Evolutionary conservation across 2,888 invertebrate species (phyloP), one percentile per base, ranked within the genome.

Genomic region (Tuta absoluta): DNA sequence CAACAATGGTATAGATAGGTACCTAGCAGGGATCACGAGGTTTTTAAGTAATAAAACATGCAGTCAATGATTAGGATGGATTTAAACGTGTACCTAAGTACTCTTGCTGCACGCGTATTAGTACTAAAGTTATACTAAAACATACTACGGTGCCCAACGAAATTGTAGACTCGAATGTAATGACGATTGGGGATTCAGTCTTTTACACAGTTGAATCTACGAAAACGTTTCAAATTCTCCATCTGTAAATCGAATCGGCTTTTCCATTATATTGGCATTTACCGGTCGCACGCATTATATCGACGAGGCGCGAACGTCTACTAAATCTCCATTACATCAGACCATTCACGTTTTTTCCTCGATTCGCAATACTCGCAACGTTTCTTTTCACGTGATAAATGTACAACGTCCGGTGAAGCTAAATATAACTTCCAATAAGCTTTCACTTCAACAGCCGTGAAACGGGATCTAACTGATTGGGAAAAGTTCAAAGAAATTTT

Each of bases 361-460:
- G 37, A 19, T 49, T 33, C 62, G 38, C 63, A 53, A 63, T 66
- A 38, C 51, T 51, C 56, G 21, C 62, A 58, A 64, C 66, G 57
- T 63, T 63, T 58, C 63, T 62, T 62, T 66, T 64, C 62, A 64
- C 37, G 66, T 66, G 66, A 66, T 66, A 66, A 66, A 66, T 66
- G 66, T 64, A 24, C 33, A 56, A 24, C 56, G 66, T 63, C 51
- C 62, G 56, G 63, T 21, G 57, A 41, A 61, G 24, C 61, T 63
- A 58, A 62, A 61, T 62, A 62, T 63, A 62, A 61, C 61, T 63
- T 48, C 48, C 63, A 56, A 60, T 63, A 65, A 65, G 59, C 57
- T 28, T 58, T 51, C 17, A 45, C 56, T 63, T 63, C 56, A 66
- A 65, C 28, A 48, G 21, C 10, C 48, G 45, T 51, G 49, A 51